A percentile compares a stretch with the other conserved stretches of the same genome.
phyloP scores from a whole-genome alignment of 1,140 invertebrate genomes.

The Choristoneura fumiferana region DNA sequence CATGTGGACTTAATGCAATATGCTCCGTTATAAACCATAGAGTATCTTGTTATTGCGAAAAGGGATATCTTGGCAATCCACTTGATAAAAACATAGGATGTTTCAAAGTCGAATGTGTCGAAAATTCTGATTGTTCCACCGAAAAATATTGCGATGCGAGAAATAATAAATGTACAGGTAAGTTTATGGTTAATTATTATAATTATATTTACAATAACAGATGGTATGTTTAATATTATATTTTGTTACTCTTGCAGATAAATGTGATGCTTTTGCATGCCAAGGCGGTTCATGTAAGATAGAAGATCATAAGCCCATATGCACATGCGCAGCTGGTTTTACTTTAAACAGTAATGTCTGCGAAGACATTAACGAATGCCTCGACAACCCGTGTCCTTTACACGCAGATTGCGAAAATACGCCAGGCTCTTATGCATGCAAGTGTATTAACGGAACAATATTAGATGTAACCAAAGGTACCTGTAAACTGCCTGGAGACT shows the following conservation, averaged over 20 bases:
- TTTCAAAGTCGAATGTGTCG: slow-evolving; percentile 90
- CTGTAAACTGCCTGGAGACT: slow-evolving; percentile 89
- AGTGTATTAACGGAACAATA: slow-evolving; percentile 88
- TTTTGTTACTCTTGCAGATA: slow-evolving; percentile 78
- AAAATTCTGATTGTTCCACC: slow-evolving; percentile 85
- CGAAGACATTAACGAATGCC: slow-evolving; percentile 90
- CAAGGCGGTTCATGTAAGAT: slow-evolving; percentile 86
- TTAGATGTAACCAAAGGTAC: slow-evolving; percentile 84
- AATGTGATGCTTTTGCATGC: slow-evolving; percentile 86
- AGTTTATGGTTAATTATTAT: slow-evolving; percentile 25
- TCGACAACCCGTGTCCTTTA: slow-evolving; percentile 85
- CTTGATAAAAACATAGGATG: slow-evolving; percentile 85
- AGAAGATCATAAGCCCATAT: slow-evolving; percentile 84
- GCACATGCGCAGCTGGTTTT: slow-evolving; percentile 88
- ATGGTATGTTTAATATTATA: slow-evolving; percentile 19
- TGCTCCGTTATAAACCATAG: slow-evolving; percentile 86
- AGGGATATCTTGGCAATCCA: slow-evolving; percentile 89
- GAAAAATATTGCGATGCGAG: slow-evolving; percentile 87
- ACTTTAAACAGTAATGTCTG: slow-evolving; percentile 83
- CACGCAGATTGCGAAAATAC: slow-evolving; percentile 88
- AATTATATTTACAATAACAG: slow-evolving; percentile 18
- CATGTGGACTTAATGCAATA: slow-evolving; percentile 86
- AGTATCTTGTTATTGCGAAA: slow-evolving; percentile 85
- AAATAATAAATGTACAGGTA: slow-evolving; percentile 88
- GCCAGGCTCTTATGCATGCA: slow-evolving; percentile 86